phyloP scores from a whole-genome alignment of 2,113 vertebrate species.

The Clarias magur region DNA sequence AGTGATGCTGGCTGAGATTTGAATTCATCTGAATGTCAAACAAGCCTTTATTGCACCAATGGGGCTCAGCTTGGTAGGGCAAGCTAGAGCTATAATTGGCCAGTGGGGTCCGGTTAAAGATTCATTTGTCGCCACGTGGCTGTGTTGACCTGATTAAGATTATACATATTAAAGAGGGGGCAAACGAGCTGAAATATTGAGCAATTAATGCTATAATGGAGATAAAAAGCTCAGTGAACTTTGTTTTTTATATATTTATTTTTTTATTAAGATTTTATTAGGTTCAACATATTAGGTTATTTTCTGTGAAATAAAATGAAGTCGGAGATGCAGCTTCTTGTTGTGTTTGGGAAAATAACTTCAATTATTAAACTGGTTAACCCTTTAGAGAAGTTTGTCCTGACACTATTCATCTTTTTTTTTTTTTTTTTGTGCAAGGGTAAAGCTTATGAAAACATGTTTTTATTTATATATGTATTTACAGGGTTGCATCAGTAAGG shows the following conservation, averaged over 20 bases:
- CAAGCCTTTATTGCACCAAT: constrained; percentile 46
- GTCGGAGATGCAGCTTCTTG: not conserved
- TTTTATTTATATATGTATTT: not conserved
- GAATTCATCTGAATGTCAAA: constrained; percentile 52
- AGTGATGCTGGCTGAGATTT: constrained; percentile 50
- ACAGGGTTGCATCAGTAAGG: not conserved
- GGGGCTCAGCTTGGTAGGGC: constrained; percentile 1
- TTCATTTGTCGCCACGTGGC: constrained; percentile 2
- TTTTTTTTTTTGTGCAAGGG: not conserved
- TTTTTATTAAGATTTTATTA: not conserved
- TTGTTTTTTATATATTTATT: no score
- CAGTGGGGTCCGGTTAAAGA: constrained; percentile 12
- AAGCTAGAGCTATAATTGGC: constrained; percentile 43
- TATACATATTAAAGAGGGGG: not conserved
- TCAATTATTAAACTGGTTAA: not conserved
- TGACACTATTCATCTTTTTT: not conserved
- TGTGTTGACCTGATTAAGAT: constrained; percentile 1
- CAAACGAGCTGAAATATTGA: constrained; percentile 28
- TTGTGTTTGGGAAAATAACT: not conserved
- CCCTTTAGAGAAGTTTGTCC: not conserved
- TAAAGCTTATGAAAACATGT: not conserved
- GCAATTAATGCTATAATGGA: not conserved
- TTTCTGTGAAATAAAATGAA: not conserved
- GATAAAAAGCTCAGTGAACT: not conserved
- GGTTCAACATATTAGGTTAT: no score